These are phyloP conservation scores for Hydrochoerus hydrochaeris DNA, from an alignment of 2,113 vertebrate genomes.

Conservation along the genomic window DNA sequence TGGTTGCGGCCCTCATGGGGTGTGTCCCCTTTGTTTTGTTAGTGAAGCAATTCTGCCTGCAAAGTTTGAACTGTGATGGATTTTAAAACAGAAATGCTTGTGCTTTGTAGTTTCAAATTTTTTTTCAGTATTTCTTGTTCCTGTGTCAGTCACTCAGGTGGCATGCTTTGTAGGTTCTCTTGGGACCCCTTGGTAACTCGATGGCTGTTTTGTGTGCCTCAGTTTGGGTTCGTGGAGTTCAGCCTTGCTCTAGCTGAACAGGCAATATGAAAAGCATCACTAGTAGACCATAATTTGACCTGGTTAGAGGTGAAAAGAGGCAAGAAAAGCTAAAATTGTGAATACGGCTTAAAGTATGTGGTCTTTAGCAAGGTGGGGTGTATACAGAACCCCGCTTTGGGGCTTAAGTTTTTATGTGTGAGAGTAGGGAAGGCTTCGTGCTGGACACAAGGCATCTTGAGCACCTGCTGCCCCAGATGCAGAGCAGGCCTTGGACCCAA, in stretches of 20 bases:
- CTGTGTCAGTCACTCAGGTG: neutral
- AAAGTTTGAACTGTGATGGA: neutral
- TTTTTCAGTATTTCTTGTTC: neutral
- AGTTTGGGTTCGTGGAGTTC: neutral
- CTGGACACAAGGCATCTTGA: no score
- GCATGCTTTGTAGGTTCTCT: neutral
- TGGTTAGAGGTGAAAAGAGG: constrained; percentile 13
- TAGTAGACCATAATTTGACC: neutral
- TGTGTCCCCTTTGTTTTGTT: neutral
- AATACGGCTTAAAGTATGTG: neutral
- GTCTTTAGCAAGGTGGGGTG: neutral
- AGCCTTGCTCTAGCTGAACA: neutral
- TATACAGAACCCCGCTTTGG: fast-evolving
- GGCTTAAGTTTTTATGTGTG: no score
- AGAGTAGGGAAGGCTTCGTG: no score
- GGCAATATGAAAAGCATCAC: neutral
- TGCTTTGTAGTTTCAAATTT: neutral
- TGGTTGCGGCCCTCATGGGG: neutral
- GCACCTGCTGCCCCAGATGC: fast-evolving
- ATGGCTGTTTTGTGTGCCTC: neutral
- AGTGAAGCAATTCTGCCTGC: neutral
- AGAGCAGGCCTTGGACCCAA: neutral
- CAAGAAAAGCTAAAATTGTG: neutral
- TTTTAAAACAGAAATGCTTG: neutral
- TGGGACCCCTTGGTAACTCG: neutral